Evolutionary conservation across 2,888 invertebrate genomes (phyloP), one percentile per base, ranked within the genome.

Genomic region (Microctonus hyperodae): DNA sequence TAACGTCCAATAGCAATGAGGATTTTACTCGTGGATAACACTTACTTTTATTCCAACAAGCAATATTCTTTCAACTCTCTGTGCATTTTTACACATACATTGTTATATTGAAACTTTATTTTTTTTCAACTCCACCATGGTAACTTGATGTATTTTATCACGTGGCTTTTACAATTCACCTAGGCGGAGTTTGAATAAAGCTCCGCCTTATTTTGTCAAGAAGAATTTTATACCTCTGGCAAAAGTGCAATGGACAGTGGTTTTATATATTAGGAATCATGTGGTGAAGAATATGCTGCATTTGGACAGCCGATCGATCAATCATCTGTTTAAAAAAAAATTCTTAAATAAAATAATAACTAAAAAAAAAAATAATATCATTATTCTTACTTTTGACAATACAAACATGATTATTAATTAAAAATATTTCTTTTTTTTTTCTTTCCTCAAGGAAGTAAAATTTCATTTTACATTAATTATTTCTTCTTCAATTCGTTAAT

Each of bases 1-100:
- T 20, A 11, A 23, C 40, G 33, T 40, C 72, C 73, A 72, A 73
- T 72, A 20, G 58, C 11, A 28, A 2, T 1, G 16, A 25, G 23
- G 55, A 44, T 35, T 20, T 20, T 1, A 2, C n/a, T 10, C 1
- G 3, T 1, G 1, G 23, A 23, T 20, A 44, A 67, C 68, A 28
- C 67, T 70, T 64, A 48, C 23, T 6, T 5, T n/a, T 28, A 33
- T 2, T 13, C 13, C 50, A 56, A 25, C 61, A 68, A 58, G 51
- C 64, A 50, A 59, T 37, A 59, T 37, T n/a, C n/a, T n/a, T n/a
- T n/a, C n/a, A n/a, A 40, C 66, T 63, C 66, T 63, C 35, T 58
- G 16, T 61, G 37, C 50, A 13, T 22, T 23, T 40, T 60, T 40
- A 28, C 3, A 44, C 9, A 20, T 23, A 28, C 51, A 55, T 31